Base-by-base conservation (phyloP, 2,113 vertebrate species). In the Vidua chalybeata region DNA sequence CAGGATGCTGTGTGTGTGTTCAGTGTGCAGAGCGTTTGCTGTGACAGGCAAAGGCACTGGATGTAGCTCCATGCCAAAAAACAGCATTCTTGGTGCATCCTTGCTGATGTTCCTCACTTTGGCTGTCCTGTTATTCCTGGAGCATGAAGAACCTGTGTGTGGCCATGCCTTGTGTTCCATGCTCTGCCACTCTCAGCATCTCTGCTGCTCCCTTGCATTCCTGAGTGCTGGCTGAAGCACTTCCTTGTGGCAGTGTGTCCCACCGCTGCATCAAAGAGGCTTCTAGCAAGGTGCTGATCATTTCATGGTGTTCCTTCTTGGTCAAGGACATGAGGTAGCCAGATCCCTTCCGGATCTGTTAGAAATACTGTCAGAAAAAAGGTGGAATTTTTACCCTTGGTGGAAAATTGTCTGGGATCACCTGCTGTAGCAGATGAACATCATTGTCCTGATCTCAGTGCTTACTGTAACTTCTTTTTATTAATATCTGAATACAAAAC, bases 181-280 rank as follows among this genome's bases (percentile, higher is more conserved):
- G 35, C 58, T n/a, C 31, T 69, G 46, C 49, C 2, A 0, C 35
- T 19, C 54, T 54, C 37, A 39, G 55, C 1, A 3, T 30, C 13
- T 19, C 41, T 0, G 3, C 49, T 1, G 4, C 13, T 37, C 16
- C 28, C 71, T 66, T 0, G 0, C 9, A 5, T 48, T 51, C 21
- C 28, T 0, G 0, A 56, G 27, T 20, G 27, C 43, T 0, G 0
- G 19, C 24, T 8, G 1, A 30, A 68, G 39, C 2, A 0, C 68
- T 51, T 43, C 61, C 54, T 52, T 3, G 2, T 58, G 59, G n/a
- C 59, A 23, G 7, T 23, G 13, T 31, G 18, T 63, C 27, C 21
- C 33, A 39, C 64, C 24, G 20, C 31, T 77, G 54, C 73, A 26
- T 28, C 0, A 1, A 33, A 37, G 62, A 69, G 19, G n/a, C 61